Evolutionary conservation across 2,888 invertebrate species (phyloP), one percentile per base, ranked within the genome.

Genomic region (Eurois occulta): DNA sequence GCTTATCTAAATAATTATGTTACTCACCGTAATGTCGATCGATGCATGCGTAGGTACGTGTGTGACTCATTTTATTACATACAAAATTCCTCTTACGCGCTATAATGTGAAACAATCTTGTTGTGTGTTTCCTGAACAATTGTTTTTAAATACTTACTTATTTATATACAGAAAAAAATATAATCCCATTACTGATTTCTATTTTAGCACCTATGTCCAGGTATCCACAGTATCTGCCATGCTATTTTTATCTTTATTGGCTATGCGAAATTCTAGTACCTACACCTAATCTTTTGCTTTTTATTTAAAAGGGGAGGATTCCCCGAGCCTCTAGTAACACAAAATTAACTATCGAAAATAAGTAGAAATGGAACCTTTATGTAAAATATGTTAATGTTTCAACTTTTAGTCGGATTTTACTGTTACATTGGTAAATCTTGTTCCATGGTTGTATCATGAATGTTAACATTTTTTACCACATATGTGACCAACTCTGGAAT

Each of bases 241-340:
- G 83, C 80, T 70, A 83, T 65, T 62, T 82, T 74, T 60, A 69
- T 80, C 52, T 77, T 4, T 67, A 58, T 70, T 83, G n/a, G 75
- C 75, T 65, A 52, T 76, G 87, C 83, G 83, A 85, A 83, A 74
- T 41, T 77, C 5, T 58, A 35, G 32, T 41, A 38, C 16, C 1
- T 28, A 35, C 18, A 35, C 16, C 4, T 32, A 10, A 43, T 32
- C 4, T 11, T 70, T 75, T 55, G 35, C 35, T 18, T 41, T 43
- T 18, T 35, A 64, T 32, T 60, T n/a, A 18, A 60, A 38, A 0
- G 21, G n/a, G 24, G 16, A 24, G 10, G 41, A 58, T 43, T 24
- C 35, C 35, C 35, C 28, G 24, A 8, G 3, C n/a, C 32, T 71
- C 32, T 32, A 32, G 52, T 32, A n/a, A 32, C 32, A 18, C 5